Percentiles rank a stretch among this genome's conserved stretches.
phyloP scores from a whole-genome alignment of 2,888 invertebrate species.

The Carpatolechia fugitivella region DNA sequence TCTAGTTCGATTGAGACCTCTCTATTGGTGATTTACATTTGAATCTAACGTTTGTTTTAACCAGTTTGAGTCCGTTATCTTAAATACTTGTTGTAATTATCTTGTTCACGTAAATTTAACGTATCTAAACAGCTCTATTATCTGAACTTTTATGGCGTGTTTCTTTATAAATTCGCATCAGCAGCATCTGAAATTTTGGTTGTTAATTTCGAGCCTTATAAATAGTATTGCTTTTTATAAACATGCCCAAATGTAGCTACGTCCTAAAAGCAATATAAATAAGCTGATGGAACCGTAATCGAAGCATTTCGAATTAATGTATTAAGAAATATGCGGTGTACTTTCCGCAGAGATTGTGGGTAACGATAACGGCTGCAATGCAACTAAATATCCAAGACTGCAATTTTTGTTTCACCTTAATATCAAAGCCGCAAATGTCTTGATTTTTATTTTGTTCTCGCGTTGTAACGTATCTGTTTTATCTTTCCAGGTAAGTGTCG shows the following conservation, averaged over 20 bases:
- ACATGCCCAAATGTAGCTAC: not conserved
- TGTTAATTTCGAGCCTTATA: not conserved
- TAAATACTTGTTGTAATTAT: not conserved
- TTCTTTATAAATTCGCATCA: not conserved
- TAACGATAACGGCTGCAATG: constrained; percentile 1
- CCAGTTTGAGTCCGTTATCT: constrained; percentile 5
- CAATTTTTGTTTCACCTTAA: constrained; percentile 8
- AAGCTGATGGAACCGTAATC: not conserved
- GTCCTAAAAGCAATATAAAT: not conserved
- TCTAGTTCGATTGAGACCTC: not conserved
- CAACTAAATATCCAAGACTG: constrained; percentile 8
- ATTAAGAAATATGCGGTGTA: constrained; percentile 3
- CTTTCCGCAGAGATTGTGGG: not conserved
- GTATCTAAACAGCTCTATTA: constrained; percentile 1
- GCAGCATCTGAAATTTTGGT: not conserved
- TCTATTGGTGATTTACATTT: not conserved
- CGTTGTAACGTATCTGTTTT: constrained; percentile 50
- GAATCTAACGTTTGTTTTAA: not conserved
- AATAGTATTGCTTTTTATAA: not conserved
- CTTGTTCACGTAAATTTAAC: not conserved
- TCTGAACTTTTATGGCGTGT: not conserved
- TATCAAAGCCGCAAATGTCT: constrained; percentile 5
- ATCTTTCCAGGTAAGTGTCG: constrained; percentile 73
- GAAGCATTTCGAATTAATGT: not conserved
- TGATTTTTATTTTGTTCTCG: constrained; percentile 30